These are phyloP conservation scores for Caenorhabditis sinica DNA, from an alignment of 2,888 invertebrate genomes.

Conservation along the genomic window DNA sequence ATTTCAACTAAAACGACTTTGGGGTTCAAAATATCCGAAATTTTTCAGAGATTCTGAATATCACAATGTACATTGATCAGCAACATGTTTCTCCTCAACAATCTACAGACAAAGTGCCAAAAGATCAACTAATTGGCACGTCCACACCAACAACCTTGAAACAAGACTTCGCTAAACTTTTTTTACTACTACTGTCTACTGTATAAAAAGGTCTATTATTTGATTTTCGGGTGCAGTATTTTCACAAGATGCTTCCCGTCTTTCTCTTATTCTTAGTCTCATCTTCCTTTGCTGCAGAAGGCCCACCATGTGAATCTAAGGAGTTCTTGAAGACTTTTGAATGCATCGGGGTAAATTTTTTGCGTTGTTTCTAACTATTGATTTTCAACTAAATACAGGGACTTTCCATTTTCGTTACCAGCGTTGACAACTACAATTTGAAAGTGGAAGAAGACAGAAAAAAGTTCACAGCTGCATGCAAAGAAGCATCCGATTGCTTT, in stretches of 20 bases:
- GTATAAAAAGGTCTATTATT: background rate
- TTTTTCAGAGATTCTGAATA: too few species aligned
- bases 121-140: slow-evolving; percentile 43
- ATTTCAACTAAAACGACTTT: too few species aligned
- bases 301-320: slow-evolving; percentile 16
- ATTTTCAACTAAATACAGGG: slow-evolving; percentile 27
- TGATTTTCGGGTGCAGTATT: too few species aligned
- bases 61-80: background rate
- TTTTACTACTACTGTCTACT: background rate
- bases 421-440: slow-evolving; percentile 35
- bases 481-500: slow-evolving; percentile 54
- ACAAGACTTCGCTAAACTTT: slow-evolving; percentile 46
- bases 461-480: slow-evolving; percentile 44
- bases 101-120: slow-evolving; percentile 12
- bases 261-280: background rate
- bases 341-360: slow-evolving; percentile 53
- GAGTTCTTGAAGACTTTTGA: slow-evolving; percentile 53
- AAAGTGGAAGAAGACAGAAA: slow-evolving; percentile 27
- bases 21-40: too few species aligned
- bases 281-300: background rate
- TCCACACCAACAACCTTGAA: slow-evolving; percentile 42
- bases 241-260: slow-evolving; percentile 28
- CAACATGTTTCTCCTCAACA: background rate
- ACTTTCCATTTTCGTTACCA: slow-evolving; percentile 43
- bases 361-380: background rate